phyloP scores from a whole-genome alignment of 2,797 vertebrate genomes.

The Malacoraja senta region DNA sequence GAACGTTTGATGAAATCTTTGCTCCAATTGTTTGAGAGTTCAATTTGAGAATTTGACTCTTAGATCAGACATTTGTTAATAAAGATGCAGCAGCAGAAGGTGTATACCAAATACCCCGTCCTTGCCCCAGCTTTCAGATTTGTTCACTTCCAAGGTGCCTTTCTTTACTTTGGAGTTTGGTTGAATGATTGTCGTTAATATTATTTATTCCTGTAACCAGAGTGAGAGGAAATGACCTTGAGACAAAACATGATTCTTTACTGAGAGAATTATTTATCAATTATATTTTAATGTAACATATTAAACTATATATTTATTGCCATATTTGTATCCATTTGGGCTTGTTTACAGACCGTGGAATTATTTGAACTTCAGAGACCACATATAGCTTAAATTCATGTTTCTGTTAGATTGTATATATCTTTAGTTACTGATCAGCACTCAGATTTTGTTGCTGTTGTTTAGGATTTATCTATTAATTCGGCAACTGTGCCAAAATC shows the following conservation, averaged over 20 bases:
- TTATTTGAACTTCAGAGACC: conserved; percentile 19
- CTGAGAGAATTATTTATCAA: background rate
- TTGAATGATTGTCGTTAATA: background rate
- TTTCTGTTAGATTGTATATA: background rate
- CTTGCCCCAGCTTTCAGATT: background rate
- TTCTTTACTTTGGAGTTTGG: background rate
- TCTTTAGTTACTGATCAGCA: background rate
- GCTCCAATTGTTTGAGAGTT: background rate
- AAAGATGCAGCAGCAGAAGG: background rate
- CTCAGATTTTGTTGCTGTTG: background rate
- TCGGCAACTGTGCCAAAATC: background rate
- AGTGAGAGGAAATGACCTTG: background rate
- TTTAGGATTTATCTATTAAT: background rate
- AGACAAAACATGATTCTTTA: background rate
- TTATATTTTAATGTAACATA: background rate
- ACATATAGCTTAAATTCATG: background rate
- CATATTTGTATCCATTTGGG: too few relatives aligned
- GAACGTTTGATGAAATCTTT: background rate
- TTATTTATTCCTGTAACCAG: background rate
- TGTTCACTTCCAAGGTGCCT: background rate
- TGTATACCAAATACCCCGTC: background rate
- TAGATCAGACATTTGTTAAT: background rate
- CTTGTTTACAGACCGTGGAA: background rate
- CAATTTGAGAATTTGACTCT: background rate
- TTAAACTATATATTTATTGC: background rate